Percentiles rank a stretch among this genome's conserved stretches.
Evolutionary conservation across 2,888 invertebrate species (phyloP).

Genomic region (Rhingia rostrata): DNA sequence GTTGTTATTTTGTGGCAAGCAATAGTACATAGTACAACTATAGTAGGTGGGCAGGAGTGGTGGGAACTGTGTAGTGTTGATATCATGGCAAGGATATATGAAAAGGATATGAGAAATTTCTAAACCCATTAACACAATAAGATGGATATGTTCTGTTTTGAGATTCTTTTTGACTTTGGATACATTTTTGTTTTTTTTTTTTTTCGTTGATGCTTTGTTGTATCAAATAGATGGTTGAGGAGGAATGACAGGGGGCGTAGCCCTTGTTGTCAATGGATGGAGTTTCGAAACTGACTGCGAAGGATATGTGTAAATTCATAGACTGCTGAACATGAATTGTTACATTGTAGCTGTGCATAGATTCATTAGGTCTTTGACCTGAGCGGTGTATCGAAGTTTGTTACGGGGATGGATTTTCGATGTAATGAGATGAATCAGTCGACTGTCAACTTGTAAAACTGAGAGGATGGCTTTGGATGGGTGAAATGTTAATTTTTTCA

Average conservation of each 20-base stretch:
- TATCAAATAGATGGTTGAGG: constrained; percentile 35
- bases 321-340: constrained; percentile 40
- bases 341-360: constrained; percentile 13
- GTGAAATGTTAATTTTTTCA: no score
- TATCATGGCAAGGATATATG: constrained; percentile 50
- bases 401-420: no score
- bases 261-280: constrained; percentile 42
- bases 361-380: constrained; percentile 24
- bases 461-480: no score
- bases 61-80: constrained; percentile 8
- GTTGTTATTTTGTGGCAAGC: constrained; percentile 7
- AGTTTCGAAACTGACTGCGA: constrained; percentile 34
- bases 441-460: no score
- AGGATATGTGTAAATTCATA: constrained; percentile 32
- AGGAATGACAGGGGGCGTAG: constrained; percentile 51
- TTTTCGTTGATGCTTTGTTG: not conserved
- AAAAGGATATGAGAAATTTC: constrained; percentile 72
- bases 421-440: no score
- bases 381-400: no score
- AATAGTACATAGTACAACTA: not conserved
- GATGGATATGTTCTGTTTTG: constrained; percentile 68
- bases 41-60: not conserved
- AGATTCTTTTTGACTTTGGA: constrained; percentile 29
- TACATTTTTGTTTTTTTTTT: constrained; percentile 10
- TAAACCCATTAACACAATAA: constrained; percentile 74